phyloP scores from a whole-genome alignment of 2,797 vertebrate species.

The Rousettus madagascariensis region DNA sequence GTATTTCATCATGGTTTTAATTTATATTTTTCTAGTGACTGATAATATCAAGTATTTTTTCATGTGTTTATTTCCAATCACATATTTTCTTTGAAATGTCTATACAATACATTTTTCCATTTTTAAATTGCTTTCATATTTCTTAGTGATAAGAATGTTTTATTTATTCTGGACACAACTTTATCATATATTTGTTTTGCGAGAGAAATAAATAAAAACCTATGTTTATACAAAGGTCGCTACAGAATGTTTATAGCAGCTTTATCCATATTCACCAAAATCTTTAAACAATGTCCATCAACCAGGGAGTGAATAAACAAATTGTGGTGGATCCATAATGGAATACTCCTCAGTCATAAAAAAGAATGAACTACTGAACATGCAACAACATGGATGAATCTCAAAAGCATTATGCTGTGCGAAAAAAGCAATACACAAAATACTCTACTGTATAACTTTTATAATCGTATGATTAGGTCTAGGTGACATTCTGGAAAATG shows the following conservation, averaged over 20 bases:
- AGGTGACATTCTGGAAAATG: background rate
- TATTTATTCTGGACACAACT: slow-evolving; percentile 2
- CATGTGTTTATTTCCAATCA: background rate
- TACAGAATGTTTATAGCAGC: background rate
- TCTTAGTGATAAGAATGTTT: background rate
- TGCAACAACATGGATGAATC: too few relatives aligned
- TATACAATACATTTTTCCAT: background rate
- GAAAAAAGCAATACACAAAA: background rate
- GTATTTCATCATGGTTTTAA: background rate
- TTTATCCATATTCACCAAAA: slow-evolving; percentile 15
- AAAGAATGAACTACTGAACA: background rate
- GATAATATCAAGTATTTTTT: background rate
- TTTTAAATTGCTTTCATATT: slow-evolving; percentile 20
- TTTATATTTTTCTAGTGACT: background rate
- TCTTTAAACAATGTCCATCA: background rate
- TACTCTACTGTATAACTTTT: background rate
- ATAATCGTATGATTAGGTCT: background rate
- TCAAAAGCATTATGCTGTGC: too few relatives aligned
- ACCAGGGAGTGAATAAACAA: background rate
- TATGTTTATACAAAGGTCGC: background rate
- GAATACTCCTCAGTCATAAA: background rate
- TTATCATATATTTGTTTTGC: slow-evolving; percentile 20
- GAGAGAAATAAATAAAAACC: slow-evolving; percentile 28
- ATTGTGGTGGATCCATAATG: background rate
- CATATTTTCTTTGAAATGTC: background rate